Percentiles rank a stretch among this genome's conserved stretches.
Evolutionary conservation across 2,888 invertebrate species (phyloP).

Genomic region (Latrodectus hesperus): DNA sequence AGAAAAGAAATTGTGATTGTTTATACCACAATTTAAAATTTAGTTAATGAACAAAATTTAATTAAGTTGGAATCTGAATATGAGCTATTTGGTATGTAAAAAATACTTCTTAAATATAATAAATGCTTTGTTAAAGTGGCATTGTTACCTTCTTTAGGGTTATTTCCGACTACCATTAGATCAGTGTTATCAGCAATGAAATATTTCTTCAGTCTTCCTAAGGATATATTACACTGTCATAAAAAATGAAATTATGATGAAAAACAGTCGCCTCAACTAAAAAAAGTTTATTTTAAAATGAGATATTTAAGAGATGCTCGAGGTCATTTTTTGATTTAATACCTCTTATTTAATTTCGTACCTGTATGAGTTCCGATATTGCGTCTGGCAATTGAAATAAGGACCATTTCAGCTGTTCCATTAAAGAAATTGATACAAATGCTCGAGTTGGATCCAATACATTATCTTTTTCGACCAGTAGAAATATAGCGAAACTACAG

Average conservation of each 20-base stretch:
- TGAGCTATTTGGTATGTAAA: neutral
- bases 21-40: neutral
- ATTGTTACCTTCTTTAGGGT: slow-evolving; percentile 14
- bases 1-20: neutral
- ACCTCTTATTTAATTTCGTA: neutral
- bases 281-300: too few relatives aligned
- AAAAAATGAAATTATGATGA: neutral
- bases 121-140: too few relatives aligned
- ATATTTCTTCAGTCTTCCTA: slow-evolving; percentile 25
- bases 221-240: slow-evolving; percentile 14
- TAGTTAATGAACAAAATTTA: too few relatives aligned
- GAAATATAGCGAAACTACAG: slow-evolving; percentile 29
- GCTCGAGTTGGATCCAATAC: slow-evolving; percentile 38
- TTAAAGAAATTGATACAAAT: slow-evolving; percentile 40
- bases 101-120: neutral
- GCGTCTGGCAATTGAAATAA: slow-evolving; percentile 36
- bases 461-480: slow-evolving; percentile 21
- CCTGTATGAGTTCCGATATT: slow-evolving; percentile 42
- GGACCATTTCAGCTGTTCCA: slow-evolving; percentile 33
- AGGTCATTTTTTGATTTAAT: neutral
- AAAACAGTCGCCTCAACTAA: too few relatives aligned
- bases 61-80: too few relatives aligned
- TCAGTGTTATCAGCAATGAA: slow-evolving; percentile 37
- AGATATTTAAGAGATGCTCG: neutral
- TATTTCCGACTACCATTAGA: slow-evolving; percentile 22